A percentile compares a stretch with the other conserved stretches of the same genome.
Conservation (phyloP, 2,888 invertebrate genomes). For the Disparrhopalites patrizii region DNA sequence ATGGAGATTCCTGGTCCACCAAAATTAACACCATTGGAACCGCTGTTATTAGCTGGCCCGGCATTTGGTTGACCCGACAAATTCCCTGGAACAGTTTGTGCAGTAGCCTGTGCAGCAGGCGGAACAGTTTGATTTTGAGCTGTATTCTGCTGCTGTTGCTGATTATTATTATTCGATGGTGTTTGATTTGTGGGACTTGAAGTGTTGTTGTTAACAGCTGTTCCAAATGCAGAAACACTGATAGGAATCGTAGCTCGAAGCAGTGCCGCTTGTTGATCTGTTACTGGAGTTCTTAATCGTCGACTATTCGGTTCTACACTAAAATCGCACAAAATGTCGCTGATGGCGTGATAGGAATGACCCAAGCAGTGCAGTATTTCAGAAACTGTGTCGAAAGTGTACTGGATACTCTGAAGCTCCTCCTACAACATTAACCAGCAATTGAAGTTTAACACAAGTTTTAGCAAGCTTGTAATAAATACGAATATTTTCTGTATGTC, state of each 20-base stretch:
- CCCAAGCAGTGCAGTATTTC: constrained; percentile 79
- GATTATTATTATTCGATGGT: too few relatives aligned
- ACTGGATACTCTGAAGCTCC: constrained; percentile 54
- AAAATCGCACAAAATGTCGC: constrained; percentile 75
- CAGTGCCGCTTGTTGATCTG: constrained; percentile 67
- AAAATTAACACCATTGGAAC: not conserved
- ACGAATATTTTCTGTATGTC: not conserved
- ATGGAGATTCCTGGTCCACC: constrained; percentile 26
- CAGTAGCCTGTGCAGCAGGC: not conserved
- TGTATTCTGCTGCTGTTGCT: not conserved
- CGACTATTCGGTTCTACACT: constrained; percentile 63
- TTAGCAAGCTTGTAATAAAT: too few relatives aligned
- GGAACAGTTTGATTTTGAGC: not conserved
- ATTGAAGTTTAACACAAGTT: too few relatives aligned
- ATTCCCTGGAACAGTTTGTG: not conserved
- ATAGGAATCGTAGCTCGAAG: constrained; percentile 65
- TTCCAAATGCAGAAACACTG: constrained; percentile 27
- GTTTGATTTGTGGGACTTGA: not conserved
- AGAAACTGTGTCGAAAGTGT: constrained; percentile 67
- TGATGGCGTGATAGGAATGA: constrained; percentile 83
- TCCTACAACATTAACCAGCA: too few relatives aligned
- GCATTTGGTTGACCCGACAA: not conserved
- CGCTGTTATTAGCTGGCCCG: not conserved
- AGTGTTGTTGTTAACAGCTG: too few relatives aligned
- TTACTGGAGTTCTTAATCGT: constrained; percentile 62